Evolutionary conservation across 2,113 vertebrate species (phyloP).

Genomic region (Pluvialis apricaria): DNA sequence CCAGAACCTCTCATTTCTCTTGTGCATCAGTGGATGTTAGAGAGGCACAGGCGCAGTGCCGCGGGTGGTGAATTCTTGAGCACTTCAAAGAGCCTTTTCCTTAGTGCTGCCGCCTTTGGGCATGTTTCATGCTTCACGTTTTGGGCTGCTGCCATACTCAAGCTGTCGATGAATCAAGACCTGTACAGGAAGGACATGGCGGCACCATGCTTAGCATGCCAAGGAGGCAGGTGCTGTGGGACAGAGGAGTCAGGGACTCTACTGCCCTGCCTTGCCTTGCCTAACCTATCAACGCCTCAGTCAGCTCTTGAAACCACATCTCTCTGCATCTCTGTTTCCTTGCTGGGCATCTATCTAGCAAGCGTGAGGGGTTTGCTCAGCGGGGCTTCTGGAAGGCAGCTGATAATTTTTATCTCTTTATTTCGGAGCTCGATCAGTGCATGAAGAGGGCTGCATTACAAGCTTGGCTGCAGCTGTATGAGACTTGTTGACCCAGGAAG

Average conservation of each 20-base stretch:
- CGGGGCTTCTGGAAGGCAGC: background rate
- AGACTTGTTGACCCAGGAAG: background rate
- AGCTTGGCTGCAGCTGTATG: background rate
- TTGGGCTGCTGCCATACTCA: background rate
- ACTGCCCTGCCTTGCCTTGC: background rate
- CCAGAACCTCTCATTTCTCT: background rate
- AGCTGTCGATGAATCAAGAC: background rate
- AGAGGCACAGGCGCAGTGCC: background rate
- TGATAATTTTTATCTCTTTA: background rate
- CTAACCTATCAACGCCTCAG: background rate
- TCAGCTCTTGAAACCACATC: background rate
- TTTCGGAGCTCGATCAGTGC: background rate
- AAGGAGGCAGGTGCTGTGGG: background rate
- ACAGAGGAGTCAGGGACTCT: background rate
- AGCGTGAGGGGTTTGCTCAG: background rate
- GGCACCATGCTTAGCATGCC: background rate
- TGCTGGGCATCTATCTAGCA: background rate
- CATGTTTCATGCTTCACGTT: background rate
- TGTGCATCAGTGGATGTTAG: background rate
- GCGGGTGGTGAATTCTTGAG: fast-evolving
- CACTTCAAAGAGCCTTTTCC: background rate
- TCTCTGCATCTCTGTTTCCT: background rate
- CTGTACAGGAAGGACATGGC: background rate
- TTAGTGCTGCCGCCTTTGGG: background rate
- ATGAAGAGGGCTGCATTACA: background rate